Evolutionary conservation across 1,140 invertebrate species (phyloP).

Genomic region (Vollenhovia emeryi): DNA sequence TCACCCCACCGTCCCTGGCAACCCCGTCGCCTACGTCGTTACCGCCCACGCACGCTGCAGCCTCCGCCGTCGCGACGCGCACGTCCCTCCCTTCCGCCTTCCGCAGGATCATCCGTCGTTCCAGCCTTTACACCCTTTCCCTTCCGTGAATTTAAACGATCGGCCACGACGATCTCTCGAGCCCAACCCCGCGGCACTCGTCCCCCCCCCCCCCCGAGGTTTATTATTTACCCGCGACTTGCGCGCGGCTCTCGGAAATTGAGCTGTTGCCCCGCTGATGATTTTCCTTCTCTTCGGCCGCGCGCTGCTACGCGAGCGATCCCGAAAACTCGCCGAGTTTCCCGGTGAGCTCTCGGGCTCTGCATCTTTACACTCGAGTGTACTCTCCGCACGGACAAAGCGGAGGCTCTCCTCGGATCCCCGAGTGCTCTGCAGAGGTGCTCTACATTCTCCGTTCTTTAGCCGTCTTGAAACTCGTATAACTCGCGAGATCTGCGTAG

Average conservation of each 20-base stretch:
- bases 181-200: no score
- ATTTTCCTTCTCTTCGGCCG: not conserved
- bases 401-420: not conserved
- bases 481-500: not conserved
- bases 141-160: conserved; percentile 33
- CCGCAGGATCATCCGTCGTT: not conserved
- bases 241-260: not conserved
- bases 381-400: conserved; percentile 19
- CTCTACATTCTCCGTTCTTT: not conserved
- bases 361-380: conserved; percentile 20
- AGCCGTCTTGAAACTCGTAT: not conserved
- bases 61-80: conserved; percentile 4
- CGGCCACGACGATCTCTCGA: conserved; percentile 1
- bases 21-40: conserved; percentile 13
- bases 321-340: conserved; percentile 11
- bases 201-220: no score
- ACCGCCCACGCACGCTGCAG: conserved; percentile 47
- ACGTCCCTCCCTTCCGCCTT: not conserved
- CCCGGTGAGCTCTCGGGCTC: conserved; percentile 7
- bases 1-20: conserved; percentile 52
- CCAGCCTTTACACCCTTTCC: not conserved
- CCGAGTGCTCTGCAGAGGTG: not conserved
- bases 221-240: not conserved
- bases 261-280: not conserved
- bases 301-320: not conserved